Base-by-base conservation (phyloP, 1,140 invertebrate genomes). In the Sweltsa coloradensis region DNA sequence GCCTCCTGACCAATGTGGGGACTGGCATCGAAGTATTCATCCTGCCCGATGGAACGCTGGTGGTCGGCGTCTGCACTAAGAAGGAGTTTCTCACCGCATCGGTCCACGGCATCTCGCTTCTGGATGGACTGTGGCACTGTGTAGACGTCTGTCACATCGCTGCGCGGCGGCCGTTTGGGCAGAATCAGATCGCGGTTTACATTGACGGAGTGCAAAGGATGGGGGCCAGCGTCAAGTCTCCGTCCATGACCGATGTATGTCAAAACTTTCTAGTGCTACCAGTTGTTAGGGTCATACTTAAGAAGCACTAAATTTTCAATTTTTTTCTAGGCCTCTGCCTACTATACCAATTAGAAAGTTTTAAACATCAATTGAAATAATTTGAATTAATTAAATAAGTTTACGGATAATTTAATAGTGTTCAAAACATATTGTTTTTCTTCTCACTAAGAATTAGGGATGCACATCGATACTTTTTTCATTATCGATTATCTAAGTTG, bases 11-110 rank as follows among this genome's bases (percentile, higher is more conserved):
- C 9, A 66, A 57, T 51, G 60, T 62, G 45, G 71, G 72, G 5
- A 62, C 65, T 53, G 76, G 77, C 6, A 73, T 78, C 49, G 77
- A 81, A 60, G 69, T 72, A 2, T 79, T 78, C 52, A 65, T 80
- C 22, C 72, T 71, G 18, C 60, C 68, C 13, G 67, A 72, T 47
- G 70, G 70, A 3, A 65, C 64, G 41, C 58, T 81, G 18, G 69
- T 77, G 14, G 67, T 79, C 18, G 72, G 69, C 22, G 69, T 76
- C 14, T 59, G 67, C 14, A 76, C 68, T 11, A 71, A 72, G 41
- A 74, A 77, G 43, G 76, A 79, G 46, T 75, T 71, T 55, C 60
- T 71, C 6, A 67, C 71, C 21, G 66, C 73, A 2, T 61, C 69
- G 0, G 67, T 76, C 3, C 58, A 66, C 11, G 70, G 74, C 6